Evolutionary conservation across 2,113 vertebrate species (phyloP).

Genomic region (Neogobius melanostomus): DNA sequence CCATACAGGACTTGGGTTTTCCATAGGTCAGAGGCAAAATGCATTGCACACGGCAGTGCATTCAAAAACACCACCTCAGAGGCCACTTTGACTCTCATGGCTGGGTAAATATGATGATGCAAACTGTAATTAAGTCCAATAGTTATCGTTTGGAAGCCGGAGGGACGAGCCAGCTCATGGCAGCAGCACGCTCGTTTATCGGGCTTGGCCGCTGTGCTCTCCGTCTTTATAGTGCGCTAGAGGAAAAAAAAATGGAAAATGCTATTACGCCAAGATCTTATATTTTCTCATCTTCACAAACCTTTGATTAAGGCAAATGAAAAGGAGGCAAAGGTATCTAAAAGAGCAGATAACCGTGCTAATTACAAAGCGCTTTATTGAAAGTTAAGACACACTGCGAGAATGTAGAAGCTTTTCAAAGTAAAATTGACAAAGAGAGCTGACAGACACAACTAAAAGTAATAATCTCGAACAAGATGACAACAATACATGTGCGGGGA

Average conservation of each 20-base stretch:
- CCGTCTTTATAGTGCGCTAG: constrained; percentile 64
- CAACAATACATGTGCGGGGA: background rate
- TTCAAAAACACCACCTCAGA: constrained; percentile 53
- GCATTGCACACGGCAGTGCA: constrained; percentile 35
- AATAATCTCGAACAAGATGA: background rate
- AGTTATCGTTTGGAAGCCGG: constrained; percentile 66
- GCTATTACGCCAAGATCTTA: constrained; percentile 67
- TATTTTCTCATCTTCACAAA: constrained; percentile 41
- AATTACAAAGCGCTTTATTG: too few relatives aligned
- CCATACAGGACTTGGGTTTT: constrained; percentile 24
- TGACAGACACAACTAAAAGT: too few relatives aligned
- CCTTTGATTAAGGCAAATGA: constrained; percentile 65
- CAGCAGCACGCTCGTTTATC: constrained; percentile 61
- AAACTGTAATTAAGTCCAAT: constrained; percentile 76
- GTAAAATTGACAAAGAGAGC: too few relatives aligned
- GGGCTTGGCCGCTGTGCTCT: constrained; percentile 56
- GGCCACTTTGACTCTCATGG: constrained; percentile 63
- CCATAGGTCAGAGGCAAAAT: constrained; percentile 40
- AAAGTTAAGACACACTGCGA: too few relatives aligned
- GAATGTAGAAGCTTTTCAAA: too few relatives aligned
- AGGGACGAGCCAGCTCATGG: constrained; percentile 62
- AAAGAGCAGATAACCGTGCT: constrained; percentile 60
- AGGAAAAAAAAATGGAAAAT: constrained; percentile 61
- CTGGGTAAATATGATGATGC: constrained; percentile 74
- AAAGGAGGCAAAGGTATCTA: constrained; percentile 72